These are phyloP conservation scores for Scaptomyza reducta DNA, from an alignment of 2,888 invertebrate species.

Conservation along the genomic window DNA sequence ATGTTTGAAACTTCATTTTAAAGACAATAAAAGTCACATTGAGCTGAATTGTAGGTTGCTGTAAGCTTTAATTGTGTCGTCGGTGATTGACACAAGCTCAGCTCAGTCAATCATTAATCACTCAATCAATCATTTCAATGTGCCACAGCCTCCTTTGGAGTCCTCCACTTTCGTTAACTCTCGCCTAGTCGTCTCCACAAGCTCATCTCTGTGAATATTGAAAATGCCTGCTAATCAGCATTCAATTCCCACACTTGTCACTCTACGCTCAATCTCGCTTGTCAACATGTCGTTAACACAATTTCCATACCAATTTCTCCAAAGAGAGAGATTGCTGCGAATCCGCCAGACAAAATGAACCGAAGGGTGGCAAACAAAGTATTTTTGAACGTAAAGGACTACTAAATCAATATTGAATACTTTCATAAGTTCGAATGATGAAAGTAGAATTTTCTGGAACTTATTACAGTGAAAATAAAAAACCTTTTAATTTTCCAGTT, in stretches of 20 bases:
- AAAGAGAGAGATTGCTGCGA: constrained; percentile 26
- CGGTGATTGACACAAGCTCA: constrained; percentile 39
- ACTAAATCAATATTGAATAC: not conserved
- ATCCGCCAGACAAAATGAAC: constrained; percentile 4
- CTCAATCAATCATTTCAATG: constrained; percentile 79
- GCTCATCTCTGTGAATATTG: constrained; percentile 28
- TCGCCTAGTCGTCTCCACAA: constrained; percentile 10
- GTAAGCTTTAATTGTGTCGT: constrained; percentile 59
- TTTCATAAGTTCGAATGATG: not conserved
- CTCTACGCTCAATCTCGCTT: constrained; percentile 78
- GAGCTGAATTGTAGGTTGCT: constrained; percentile 12
- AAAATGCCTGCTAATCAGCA: constrained; percentile 63
- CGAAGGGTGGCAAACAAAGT: constrained; percentile 1
- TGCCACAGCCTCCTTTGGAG: constrained; percentile 23
- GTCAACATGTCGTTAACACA: constrained; percentile 82
- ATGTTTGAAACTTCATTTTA: constrained; percentile 51
- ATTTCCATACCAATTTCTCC: constrained; percentile 79
- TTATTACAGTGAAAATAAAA: no score
- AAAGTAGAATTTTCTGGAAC: no score
- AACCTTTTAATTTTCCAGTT: no score
- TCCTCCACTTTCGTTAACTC: constrained; percentile 25
- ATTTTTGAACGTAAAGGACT: not conserved
- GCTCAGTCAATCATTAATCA: constrained; percentile 79
- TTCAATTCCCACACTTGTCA: constrained; percentile 51
- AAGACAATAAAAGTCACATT: constrained; percentile 58